These are phyloP conservation scores for Menidia menidia DNA, from an alignment of 2,797 vertebrate species.

Conservation along the genomic window DNA sequence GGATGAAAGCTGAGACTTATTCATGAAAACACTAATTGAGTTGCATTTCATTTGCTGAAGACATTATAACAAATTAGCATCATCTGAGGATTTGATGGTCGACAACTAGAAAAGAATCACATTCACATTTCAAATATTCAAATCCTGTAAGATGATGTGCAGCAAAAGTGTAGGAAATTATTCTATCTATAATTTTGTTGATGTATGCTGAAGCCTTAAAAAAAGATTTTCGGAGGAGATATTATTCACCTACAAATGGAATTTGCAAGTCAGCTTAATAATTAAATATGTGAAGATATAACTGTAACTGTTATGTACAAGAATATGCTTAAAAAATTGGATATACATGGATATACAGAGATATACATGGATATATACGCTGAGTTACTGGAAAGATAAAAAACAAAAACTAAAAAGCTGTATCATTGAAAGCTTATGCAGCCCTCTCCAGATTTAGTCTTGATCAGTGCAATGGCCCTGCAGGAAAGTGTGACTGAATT, in stretches of 20 bases:
- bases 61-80: background rate
- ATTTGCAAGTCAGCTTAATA: background rate
- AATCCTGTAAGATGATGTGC: background rate
- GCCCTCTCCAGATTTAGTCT: background rate
- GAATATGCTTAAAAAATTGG: too few species aligned
- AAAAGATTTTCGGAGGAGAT: too few species aligned
- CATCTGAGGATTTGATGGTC: background rate
- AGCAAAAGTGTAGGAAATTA: background rate
- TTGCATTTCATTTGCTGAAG: background rate
- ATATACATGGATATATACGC: too few species aligned
- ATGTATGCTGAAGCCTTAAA: background rate
- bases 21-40: background rate
- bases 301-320: too few species aligned
- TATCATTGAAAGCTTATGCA: background rate
- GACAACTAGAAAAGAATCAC: background rate
- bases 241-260: background rate
- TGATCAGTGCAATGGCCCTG: constrained; percentile 18
- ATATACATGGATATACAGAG: too few species aligned
- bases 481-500: constrained; percentile 54
- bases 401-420: background rate
- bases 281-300: too few species aligned
- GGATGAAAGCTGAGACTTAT: background rate
- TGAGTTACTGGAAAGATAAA: too few species aligned
- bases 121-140: background rate
- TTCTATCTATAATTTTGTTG: background rate